phyloP scores from a whole-genome alignment of 1,140 invertebrate species.

The Psilanteris sp. region DNA sequence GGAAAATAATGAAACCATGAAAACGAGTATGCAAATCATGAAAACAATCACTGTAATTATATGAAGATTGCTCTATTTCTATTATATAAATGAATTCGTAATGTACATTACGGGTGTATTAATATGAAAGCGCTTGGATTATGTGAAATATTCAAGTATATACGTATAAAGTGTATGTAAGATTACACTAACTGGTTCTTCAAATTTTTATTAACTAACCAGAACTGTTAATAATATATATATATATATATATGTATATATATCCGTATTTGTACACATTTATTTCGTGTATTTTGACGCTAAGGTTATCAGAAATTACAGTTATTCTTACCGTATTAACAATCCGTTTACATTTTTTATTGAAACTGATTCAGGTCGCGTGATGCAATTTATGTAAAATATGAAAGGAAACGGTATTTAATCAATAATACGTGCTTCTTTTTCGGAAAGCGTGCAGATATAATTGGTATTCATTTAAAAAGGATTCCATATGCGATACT shows the following conservation, averaged over 20 bases:
- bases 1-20: no score
- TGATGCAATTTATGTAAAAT: conserved; percentile 2
- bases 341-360: conserved; percentile 7
- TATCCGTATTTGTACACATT: conserved; percentile 16
- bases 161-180: conserved; percentile 6
- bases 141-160: conserved; percentile 34
- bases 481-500: neutral
- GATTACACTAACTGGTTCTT: conserved; percentile 34
- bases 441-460: conserved; percentile 7
- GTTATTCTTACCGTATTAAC: conserved; percentile 17
- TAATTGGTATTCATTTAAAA: neutral
- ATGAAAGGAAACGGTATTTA: conserved; percentile 2
- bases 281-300: conserved; percentile 22
- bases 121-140: conserved; percentile 43
- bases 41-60: conserved; percentile 3
- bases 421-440: neutral
- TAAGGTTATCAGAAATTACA: conserved; percentile 32
- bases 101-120: conserved; percentile 11
- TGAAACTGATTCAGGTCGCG: conserved; percentile 1
- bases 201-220: conserved; percentile 28
- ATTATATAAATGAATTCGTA: conserved; percentile 38
- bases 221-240: conserved; percentile 14
- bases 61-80: conserved; percentile 17
- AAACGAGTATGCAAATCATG: no score
- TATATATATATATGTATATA: no score